Evolutionary conservation across 2,113 vertebrate species (phyloP), one percentile per base, ranked within the genome.

Genomic region (Arizona elegans): DNA sequence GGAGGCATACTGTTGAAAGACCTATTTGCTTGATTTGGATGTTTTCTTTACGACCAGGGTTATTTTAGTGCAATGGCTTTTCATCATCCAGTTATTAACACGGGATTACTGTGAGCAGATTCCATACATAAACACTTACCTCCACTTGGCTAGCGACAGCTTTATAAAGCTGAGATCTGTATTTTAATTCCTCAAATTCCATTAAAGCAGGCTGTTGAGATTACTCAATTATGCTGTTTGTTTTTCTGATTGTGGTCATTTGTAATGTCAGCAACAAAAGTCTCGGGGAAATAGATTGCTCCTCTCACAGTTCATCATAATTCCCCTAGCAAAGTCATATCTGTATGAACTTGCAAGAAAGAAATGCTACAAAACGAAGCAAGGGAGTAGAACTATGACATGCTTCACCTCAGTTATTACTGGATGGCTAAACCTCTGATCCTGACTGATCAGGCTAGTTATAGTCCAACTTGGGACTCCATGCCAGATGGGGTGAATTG

Each of bases 111-210:
- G 33, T 89, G 93, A 95, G 93, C 94, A 95, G 89, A 96, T 96
- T 96, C 95, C 92, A 89, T 93, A 92, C 95, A 93, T 90, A 97
- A 96, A 96, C 92, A 92, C 90, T 96, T 92, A 24, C 90, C 0
- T 0, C n/a, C 53, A 89, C 88, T 93, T 33, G 92, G 95, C 94
- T 96, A 96, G 95, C 95, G 96, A 96, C 96, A 95, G 94, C 94
- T 93, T 91, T 94, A 93, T 94, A 96, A 97, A 93, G 86, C 94
- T 52, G 12, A 52, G 26, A 90, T 94, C 91, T 85, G 53, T 88
- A 90, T 94, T 96, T 96, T 96, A 96, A 96, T 96, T 96, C 96
- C 92, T 96, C 86, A 93, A 95, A 96, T 96, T 95, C 96, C 94
- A 96, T 97, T 96, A 96, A 93, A 94, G 92, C 91, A 91, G 92